Percentiles rank a stretch among this genome's conserved stretches.
Conservation (phyloP, 1,140 invertebrate genomes). For the Calephelis virginiensis region DNA sequence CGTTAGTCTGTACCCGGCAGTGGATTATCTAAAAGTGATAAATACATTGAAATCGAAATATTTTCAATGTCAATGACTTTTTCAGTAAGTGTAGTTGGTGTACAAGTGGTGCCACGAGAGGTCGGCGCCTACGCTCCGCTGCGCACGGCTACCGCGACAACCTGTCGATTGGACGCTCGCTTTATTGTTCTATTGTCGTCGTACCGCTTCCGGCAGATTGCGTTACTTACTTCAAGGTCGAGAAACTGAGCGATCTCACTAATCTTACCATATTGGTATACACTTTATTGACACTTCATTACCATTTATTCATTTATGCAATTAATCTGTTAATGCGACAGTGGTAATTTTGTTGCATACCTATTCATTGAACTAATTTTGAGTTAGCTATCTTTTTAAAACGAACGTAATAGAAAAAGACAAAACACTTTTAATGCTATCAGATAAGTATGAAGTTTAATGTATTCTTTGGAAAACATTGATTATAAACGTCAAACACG, state of each 20-base stretch:
- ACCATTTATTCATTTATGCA: too few relatives aligned
- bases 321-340: too few relatives aligned
- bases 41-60: conserved; percentile 18
- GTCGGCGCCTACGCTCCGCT: conserved; percentile 40
- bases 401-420: too few relatives aligned
- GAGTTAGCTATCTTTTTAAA: too few relatives aligned
- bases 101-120: conserved; percentile 23
- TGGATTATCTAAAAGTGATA: neutral
- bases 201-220: conserved; percentile 33
- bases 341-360: too few relatives aligned
- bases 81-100: neutral
- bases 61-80: conserved; percentile 1
- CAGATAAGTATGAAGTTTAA: too few relatives aligned
- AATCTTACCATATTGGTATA: conserved; percentile 12
- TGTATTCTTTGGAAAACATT: too few relatives aligned
- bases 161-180: conserved; percentile 19
- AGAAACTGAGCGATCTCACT: conserved; percentile 4
- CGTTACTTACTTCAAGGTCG: conserved; percentile 33
- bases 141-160: conserved; percentile 11
- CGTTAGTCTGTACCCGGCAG: too few relatives aligned
- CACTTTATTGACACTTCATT: conserved; percentile 1
- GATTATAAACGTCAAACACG: too few relatives aligned
- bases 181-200: conserved; percentile 38
- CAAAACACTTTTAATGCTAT: too few relatives aligned
- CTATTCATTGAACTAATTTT: too few relatives aligned